phyloP scores from a whole-genome alignment of 2,888 invertebrate species.

The Acanthopleura granulata region DNA sequence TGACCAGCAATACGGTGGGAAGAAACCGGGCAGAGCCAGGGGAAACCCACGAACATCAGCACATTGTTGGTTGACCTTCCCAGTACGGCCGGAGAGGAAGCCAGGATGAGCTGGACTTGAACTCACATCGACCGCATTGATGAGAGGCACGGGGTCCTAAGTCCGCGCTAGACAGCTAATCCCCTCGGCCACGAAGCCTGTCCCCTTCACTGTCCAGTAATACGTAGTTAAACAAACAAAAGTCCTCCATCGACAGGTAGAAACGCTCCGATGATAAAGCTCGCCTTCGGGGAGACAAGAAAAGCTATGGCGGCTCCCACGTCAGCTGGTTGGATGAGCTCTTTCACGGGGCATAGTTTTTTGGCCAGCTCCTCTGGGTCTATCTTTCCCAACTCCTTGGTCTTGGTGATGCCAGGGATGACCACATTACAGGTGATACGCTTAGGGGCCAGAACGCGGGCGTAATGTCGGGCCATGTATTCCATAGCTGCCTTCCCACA shows the following conservation, averaged over 20 bases:
- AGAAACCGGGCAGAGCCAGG: too few species aligned
- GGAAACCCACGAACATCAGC: too few species aligned
- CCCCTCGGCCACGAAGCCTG: too few species aligned
- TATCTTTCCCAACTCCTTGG: neutral
- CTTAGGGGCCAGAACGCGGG: neutral
- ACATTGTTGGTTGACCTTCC: too few species aligned
- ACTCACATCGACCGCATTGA: too few species aligned
- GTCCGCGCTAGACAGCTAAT: too few species aligned
- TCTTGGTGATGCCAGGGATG: neutral
- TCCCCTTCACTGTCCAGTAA: too few species aligned
- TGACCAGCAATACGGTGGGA: too few species aligned
- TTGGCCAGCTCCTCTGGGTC: neutral
- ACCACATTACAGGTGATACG: slow-evolving; percentile 6
- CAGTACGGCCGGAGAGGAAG: too few species aligned
- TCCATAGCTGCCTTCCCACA: neutral
- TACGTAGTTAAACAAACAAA: neutral
- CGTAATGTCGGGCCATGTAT: neutral
- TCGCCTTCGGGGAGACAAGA: slow-evolving; percentile 84
- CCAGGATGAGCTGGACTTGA: too few species aligned
- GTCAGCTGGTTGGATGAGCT: slow-evolving; percentile 72
- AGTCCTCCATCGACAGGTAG: slow-evolving; percentile 91
- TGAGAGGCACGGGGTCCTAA: too few species aligned
- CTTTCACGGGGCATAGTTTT: neutral
- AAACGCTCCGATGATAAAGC: slow-evolving; percentile 89
- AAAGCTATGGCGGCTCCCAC: slow-evolving; percentile 91